Evolutionary conservation across 2,113 vertebrate genomes (phyloP).

Genomic region (Ciconia stormi): DNA sequence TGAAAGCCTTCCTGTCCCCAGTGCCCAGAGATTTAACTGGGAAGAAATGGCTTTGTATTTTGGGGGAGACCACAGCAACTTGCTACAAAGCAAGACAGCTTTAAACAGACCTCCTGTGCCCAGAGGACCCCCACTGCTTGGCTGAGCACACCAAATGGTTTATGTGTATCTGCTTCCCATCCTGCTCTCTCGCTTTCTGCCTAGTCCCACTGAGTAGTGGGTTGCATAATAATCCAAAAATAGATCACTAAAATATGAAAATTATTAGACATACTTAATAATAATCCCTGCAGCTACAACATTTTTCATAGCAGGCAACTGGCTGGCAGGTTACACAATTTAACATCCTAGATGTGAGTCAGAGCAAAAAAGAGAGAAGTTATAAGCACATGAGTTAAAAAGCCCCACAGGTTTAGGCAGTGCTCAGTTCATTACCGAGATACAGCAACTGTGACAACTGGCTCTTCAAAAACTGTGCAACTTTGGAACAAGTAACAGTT

Average conservation of each 20-base stretch:
- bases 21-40: not conserved
- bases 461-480: not conserved
- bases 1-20: not conserved
- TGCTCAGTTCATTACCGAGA: not conserved
- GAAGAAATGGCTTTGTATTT: not conserved
- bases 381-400: not conserved
- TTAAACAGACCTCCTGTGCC: not conserved
- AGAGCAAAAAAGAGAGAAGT: not conserved
- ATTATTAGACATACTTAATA: constrained; percentile 37
- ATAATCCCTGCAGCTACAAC: constrained; percentile 29
- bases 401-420: not conserved
- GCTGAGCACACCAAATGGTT: not conserved
- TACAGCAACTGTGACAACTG: not conserved
- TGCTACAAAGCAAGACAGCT: not conserved
- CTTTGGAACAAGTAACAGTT: not conserved
- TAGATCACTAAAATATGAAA: constrained; percentile 29
- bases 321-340: constrained; percentile 39
- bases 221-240: constrained; percentile 33
- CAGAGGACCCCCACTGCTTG: not conserved
- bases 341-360: constrained; percentile 45
- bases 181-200: not conserved
- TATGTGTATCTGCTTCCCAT: not conserved
- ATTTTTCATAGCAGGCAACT: not conserved
- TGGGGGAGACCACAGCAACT: not conserved
- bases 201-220: not conserved